phyloP scores from a whole-genome alignment of 1,140 invertebrate species.

The Lamellibrachia luymesi region DNA sequence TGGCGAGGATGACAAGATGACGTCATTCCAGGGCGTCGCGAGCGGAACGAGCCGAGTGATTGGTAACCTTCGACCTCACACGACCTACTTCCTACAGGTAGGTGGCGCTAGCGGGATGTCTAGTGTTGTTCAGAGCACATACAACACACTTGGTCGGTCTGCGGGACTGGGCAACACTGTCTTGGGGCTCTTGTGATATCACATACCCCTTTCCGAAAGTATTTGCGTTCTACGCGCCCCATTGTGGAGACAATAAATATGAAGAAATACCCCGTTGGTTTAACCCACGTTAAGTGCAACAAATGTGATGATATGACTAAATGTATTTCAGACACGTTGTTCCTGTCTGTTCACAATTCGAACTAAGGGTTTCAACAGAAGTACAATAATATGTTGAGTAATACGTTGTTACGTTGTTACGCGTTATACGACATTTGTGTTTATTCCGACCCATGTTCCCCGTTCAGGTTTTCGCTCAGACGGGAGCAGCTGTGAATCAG shows the following conservation, averaged over 20 bases:
- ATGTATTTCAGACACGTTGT: too few relatives aligned
- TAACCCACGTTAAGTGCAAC: too few relatives aligned
- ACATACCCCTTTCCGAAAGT: background rate
- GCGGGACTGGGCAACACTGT: background rate
- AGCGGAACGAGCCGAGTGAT: background rate
- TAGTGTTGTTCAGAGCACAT: background rate
- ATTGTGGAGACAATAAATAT: background rate
- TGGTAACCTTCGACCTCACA: constrained; percentile 12
- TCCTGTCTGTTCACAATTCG: too few relatives aligned
- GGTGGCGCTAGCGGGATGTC: background rate
- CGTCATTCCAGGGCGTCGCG: background rate
- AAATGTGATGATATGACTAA: too few relatives aligned
- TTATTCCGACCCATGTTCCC: background rate
- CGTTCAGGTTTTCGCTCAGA: constrained; percentile 22
- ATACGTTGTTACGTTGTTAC: background rate
- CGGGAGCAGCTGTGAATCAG: constrained; percentile 11
- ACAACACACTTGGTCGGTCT: background rate
- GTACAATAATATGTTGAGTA: background rate
- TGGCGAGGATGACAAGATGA: background rate
- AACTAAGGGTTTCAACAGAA: background rate
- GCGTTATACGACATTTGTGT: background rate
- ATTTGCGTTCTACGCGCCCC: background rate
- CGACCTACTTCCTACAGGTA: constrained; percentile 10
- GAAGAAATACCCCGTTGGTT: background rate
- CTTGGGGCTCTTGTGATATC: background rate